A percentile compares a stretch with the other conserved stretches of the same genome.
Evolutionary conservation across 2,888 invertebrate genomes (phyloP).

Genomic region (Ditula angustiorana): DNA sequence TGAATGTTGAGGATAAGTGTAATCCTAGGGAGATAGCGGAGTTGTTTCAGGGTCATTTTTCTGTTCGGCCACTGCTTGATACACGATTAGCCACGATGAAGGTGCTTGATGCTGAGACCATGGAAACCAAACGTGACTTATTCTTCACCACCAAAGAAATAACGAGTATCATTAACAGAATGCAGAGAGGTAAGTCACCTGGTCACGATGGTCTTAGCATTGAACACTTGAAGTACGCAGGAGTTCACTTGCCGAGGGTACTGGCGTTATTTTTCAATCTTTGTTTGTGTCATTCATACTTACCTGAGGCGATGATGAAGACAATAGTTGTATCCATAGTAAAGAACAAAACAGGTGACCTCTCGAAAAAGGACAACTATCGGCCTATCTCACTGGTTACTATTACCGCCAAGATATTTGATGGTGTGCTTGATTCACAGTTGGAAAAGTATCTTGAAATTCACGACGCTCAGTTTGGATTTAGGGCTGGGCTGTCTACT

Average conservation of each 20-base stretch:
- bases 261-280: slow-evolving; percentile 31
- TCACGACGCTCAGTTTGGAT: too few relatives aligned
- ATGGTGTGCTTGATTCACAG: too few relatives aligned
- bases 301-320: slow-evolving; percentile 30
- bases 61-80: not conserved
- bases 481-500: too few relatives aligned
- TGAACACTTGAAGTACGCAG: slow-evolving; percentile 41
- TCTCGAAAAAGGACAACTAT: not conserved
- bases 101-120: not conserved
- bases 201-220: slow-evolving; percentile 44
- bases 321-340: slow-evolving; percentile 35
- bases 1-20: not conserved
- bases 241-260: slow-evolving; percentile 31
- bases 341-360: slow-evolving; percentile 24
- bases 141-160: not conserved
- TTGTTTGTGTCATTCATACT: slow-evolving; percentile 12
- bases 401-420: slow-evolving; percentile 6
- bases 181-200: slow-evolving; percentile 42
- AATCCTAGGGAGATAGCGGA: not conserved
- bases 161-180: not conserved
- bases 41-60: not conserved
- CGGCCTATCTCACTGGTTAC: slow-evolving; percentile 16
- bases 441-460: too few relatives aligned
- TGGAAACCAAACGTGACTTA: not conserved
- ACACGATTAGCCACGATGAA: not conserved